Conservation (phyloP, 2,113 vertebrate genomes). For the Rhipidura dahli region DNA sequence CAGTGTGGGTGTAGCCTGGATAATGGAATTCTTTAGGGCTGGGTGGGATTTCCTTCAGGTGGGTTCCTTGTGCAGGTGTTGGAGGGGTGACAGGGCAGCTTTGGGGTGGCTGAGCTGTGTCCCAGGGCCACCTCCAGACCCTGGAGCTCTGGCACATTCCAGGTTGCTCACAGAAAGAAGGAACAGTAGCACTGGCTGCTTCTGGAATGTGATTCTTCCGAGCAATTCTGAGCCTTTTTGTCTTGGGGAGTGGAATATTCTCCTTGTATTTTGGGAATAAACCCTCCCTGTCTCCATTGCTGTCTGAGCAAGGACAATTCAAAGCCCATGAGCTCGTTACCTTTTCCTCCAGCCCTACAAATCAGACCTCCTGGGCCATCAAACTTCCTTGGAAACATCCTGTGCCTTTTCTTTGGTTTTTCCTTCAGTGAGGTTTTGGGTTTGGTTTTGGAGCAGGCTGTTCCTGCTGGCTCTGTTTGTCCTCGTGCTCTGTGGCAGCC, state of each 20-base stretch:
- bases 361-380: not conserved
- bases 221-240: not conserved
- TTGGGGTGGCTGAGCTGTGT: not conserved
- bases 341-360: not conserved
- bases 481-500: not conserved
- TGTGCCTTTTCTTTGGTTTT: not conserved
- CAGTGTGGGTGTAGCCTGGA: accelerated
- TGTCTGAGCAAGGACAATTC: not conserved
- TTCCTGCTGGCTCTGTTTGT: not conserved
- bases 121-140: not conserved
- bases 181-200: accelerated
- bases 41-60: not conserved
- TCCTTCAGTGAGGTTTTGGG: not conserved
- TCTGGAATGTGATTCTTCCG: not conserved
- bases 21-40: not conserved
- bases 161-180: not conserved
- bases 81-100: not conserved
- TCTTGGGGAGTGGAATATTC: not conserved
- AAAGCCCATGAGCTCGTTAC: accelerated
- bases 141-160: not conserved
- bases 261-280: not conserved
- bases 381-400: accelerated
- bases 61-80: accelerated
- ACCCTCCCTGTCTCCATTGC: not conserved
- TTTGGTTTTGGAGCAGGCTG: accelerated